phyloP scores from a whole-genome alignment of 1,140 invertebrate genomes.

The Caerostris darwini region DNA sequence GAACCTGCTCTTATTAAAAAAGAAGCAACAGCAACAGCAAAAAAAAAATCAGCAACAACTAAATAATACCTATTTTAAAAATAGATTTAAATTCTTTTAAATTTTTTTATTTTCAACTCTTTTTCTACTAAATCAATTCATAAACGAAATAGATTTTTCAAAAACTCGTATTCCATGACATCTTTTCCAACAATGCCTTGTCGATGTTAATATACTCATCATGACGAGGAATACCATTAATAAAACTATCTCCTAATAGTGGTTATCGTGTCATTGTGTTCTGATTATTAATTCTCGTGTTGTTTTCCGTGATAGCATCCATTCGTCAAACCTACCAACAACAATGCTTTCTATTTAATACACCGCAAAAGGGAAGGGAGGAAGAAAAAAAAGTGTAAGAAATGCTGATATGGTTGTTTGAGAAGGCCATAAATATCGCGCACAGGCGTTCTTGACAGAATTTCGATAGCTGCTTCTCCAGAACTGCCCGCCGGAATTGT shows the following conservation, averaged over 20 bases:
- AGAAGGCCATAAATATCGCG: constrained; percentile 15
- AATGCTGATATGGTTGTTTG: constrained; percentile 35
- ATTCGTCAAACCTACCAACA: constrained; percentile 21
- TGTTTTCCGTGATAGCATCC: constrained; percentile 21
- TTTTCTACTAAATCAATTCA: no score
- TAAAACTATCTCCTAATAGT: constrained; percentile 2
- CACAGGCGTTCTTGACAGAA: constrained; percentile 32
- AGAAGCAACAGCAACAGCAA: no score
- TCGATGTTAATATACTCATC: neutral
- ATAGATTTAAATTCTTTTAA: no score
- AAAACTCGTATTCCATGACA: neutral
- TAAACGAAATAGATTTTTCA: no score
- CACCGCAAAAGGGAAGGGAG: neutral
- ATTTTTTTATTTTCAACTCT: no score
- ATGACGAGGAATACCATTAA: neutral
- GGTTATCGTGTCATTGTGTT: constrained; percentile 35
- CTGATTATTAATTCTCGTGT: constrained; percentile 18
- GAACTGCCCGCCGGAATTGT: neutral
- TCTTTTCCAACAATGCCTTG: neutral
- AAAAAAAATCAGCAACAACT: no score
- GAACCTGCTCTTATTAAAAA: no score
- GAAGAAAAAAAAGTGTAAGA: neutral
- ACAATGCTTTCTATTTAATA: constrained; percentile 39
- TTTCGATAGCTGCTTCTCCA: constrained; percentile 44
- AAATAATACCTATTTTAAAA: no score